Evolutionary conservation across 2,113 vertebrate genomes (phyloP).

Genomic region (Gopherus evgoodei): DNA sequence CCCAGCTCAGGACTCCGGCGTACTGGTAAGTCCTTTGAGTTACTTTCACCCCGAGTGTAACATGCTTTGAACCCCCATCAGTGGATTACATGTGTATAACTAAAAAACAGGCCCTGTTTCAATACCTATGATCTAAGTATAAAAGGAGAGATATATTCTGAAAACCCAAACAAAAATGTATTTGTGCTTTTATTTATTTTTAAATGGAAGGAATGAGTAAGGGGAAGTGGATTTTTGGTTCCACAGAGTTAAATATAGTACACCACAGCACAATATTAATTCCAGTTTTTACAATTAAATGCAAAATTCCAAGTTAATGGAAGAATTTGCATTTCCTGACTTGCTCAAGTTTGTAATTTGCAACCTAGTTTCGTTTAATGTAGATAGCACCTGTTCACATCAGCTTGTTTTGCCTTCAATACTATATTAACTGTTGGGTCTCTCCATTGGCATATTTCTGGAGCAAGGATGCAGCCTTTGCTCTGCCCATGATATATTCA

Average conservation of each 20-base stretch:
- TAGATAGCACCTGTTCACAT: not conserved
- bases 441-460: not conserved
- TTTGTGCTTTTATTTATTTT: no score
- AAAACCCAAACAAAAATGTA: no score
- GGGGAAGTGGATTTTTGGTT: not conserved
- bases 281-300: not conserved
- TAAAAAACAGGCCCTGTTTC: no score
- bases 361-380: not conserved
- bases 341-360: not conserved
- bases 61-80: no score
- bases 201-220: not conserved
- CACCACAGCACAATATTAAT: not conserved
- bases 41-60: no score
- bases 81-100: no score
- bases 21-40: no score
- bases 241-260: not conserved
- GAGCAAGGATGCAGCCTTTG: not conserved
- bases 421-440: not conserved
- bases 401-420: not conserved
- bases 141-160: no score
- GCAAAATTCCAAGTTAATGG: not conserved
- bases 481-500: not conserved
- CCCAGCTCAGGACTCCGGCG: no score
- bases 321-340: no score
- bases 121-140: no score